Conservation (phyloP, 2,113 vertebrate genomes). For the Pogona vitticeps region DNA sequence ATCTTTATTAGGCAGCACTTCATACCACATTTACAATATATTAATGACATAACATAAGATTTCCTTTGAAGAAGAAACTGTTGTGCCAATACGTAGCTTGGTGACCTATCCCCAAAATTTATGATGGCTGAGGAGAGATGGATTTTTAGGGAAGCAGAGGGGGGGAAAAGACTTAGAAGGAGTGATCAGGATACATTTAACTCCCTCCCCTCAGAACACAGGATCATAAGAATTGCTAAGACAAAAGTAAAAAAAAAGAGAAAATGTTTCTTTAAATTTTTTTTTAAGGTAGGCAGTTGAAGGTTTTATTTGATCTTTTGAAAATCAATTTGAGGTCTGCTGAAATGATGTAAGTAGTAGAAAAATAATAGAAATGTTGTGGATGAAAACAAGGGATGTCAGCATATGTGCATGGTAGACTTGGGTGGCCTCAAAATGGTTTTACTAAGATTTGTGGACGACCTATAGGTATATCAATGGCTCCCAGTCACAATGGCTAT, state of each 20-base stretch:
- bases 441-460: not conserved
- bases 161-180: not conserved
- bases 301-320: no score
- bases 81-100: not conserved
- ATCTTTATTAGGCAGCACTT: not conserved
- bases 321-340: not conserved
- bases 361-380: no score
- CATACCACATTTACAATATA: not conserved
- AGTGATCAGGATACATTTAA: no score
- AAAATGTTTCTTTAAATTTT: not conserved
- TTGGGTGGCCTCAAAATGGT: not conserved
- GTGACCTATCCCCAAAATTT: not conserved
- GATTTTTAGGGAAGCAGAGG: not conserved
- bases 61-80: not conserved
- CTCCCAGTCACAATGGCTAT: not conserved
- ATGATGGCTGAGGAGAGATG: no score
- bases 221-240: not conserved
- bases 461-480: not conserved
- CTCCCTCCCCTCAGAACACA: not conserved
- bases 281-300: not conserved
- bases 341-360: not conserved
- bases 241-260: not conserved
- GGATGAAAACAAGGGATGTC: not conserved
- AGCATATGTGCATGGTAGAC: no score
- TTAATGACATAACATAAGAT: not conserved